Base-by-base conservation (phyloP, 2,797 vertebrate species). In the Coluber constrictor region DNA sequence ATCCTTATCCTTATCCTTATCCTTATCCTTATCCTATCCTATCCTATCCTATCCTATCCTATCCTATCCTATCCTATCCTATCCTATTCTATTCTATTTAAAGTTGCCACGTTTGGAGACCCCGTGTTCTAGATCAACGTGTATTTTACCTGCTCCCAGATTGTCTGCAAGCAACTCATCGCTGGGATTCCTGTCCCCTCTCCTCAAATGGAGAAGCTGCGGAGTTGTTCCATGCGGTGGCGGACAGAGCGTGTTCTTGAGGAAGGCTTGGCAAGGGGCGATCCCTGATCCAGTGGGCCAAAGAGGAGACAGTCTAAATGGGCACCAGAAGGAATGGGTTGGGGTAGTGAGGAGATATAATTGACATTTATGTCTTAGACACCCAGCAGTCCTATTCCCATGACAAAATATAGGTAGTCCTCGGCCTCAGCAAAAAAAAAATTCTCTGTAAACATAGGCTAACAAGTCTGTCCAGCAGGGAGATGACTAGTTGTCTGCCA, bases 261-360 rank as follows among this genome's bases (percentile, higher is more conserved):
- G 93, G 93, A 3, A 86, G 23, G 1, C 27, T 89, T 9, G 93
- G 93, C 86, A 94, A 23, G 3, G 91, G 91, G 0, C 86, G 93
- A 18, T 86, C 54, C 5, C 20, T 15, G 20, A 90, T 54, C 93
- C 61, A 55, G 87, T 43, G 59, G 87, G 25, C 32, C 2, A 74
- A 87, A 54, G 87, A 4, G 1, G 37, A 8, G 16, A 8, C 32
- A 16, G n/a, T 3, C 86, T 56, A 37, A 37, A 47, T 0, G 83
- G 6, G 37, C 57, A 32, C 51, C 3, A n/a, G 25, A 32, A 10
- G 32, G 55, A 43, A 16, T 59, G 32, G 15, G 63, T 32, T 60
- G 25, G 13, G 37, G 1, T 18, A 43, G 59, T 9, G 16, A 83
- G 87, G 54, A 56, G 87, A 87, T 8, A n/a, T 9, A n/a, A n/a